phyloP scores from a whole-genome alignment of 2,888 invertebrate species.

The Herminia tarsipennalis region DNA sequence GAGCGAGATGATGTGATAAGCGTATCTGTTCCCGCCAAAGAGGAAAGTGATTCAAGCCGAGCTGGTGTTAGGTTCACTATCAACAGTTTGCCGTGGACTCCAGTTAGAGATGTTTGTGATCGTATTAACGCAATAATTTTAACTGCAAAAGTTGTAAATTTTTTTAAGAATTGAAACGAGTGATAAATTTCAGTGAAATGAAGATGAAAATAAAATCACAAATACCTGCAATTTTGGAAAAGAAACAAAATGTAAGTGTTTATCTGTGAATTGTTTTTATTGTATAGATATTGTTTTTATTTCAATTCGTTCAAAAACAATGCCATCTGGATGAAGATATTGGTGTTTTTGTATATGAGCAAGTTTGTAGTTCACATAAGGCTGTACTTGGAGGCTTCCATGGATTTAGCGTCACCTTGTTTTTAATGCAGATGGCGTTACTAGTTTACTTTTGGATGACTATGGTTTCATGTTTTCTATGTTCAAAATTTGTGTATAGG shows the following conservation, averaged over 20 bases:
- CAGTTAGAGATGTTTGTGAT: conserved; percentile 55
- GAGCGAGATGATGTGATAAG: conserved; percentile 54
- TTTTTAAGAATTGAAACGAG: background rate
- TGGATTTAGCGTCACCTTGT: conserved; percentile 2
- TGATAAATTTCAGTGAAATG: background rate
- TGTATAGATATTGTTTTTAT: background rate
- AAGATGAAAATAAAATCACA: background rate
- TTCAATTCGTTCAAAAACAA: background rate
- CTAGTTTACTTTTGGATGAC: background rate
- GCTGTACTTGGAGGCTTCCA: conserved; percentile 15
- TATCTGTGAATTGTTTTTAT: background rate
- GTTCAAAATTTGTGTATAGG: no score
- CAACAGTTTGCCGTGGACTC: conserved; percentile 76
- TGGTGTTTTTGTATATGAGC: background rate
- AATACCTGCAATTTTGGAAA: background rate
- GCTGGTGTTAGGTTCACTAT: conserved; percentile 71
- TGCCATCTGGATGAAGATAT: conserved; percentile 36
- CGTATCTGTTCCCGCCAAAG: conserved; percentile 79
- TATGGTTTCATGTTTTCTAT: background rate
- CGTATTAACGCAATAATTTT: conserved; percentile 8
- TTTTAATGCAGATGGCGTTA: conserved; percentile 33
- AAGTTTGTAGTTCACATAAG: background rate
- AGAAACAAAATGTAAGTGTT: background rate
- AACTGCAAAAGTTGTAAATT: conserved; percentile 3
- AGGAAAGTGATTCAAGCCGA: conserved; percentile 74